phyloP scores from a whole-genome alignment of 2,113 vertebrate species.

The Planiliza haematocheilus region DNA sequence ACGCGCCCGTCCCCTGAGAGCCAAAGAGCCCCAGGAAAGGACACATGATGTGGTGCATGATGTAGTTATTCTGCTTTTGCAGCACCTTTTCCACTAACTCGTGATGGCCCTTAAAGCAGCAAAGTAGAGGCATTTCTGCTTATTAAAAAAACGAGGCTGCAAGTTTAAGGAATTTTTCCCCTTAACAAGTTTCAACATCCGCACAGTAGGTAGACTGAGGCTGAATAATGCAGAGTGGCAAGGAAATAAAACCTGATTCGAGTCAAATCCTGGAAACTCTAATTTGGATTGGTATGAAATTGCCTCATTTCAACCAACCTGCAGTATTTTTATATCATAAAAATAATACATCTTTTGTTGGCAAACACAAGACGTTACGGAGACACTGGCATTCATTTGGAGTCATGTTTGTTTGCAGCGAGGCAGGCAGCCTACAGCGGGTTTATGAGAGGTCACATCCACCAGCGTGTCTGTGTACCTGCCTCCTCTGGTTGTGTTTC shows the following conservation, averaged over 20 bases:
- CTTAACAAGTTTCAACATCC: neutral
- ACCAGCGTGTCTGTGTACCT: no score
- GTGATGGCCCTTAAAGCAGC: neutral
- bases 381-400: neutral
- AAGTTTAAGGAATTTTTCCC: conserved; percentile 3
- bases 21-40: conserved; percentile 46
- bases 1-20: conserved; percentile 55
- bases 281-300: no score
- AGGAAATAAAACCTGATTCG: neutral
- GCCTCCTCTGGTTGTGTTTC: no score
- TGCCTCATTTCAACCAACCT: no score
- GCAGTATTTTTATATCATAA: no score
- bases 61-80: conserved; percentile 16
- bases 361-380: no score
- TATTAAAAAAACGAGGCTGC: no score
- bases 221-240: neutral
- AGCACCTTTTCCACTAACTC: conserved; percentile 8
- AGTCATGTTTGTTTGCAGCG: no score
- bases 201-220: neutral
- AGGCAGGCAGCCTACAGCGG: neutral
- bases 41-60: conserved; percentile 20
- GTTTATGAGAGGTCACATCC: neutral
- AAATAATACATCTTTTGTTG: neutral
- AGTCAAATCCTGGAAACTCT: no score
- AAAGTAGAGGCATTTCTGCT: neutral